Conservation (phyloP, 2,888 invertebrate species). For the Ennomos erosarius region DNA sequence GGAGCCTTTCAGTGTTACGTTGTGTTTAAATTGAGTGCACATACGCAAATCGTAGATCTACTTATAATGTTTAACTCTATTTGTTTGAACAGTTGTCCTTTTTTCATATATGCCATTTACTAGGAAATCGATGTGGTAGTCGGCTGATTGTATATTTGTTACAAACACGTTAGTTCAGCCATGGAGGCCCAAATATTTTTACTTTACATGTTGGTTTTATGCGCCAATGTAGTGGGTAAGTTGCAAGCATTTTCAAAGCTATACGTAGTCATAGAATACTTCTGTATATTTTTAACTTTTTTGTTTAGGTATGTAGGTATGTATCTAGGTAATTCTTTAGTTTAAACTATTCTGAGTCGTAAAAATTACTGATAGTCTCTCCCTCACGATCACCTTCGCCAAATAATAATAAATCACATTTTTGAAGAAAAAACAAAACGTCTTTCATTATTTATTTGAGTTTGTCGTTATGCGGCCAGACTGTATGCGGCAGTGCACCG, state of each 20-base stretch:
- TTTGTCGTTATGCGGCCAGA: no score
- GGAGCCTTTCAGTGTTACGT: background rate
- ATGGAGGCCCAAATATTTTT: conserved; percentile 23
- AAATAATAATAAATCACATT: no score
- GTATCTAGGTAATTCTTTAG: no score
- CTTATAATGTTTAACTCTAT: conserved; percentile 22
- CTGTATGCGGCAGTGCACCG: no score
- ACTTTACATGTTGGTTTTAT: conserved; percentile 50
- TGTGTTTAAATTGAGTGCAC: background rate
- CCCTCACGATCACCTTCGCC: no score
- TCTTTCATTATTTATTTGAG: no score
- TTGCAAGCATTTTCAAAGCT: conserved; percentile 19
- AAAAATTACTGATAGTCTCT: no score
- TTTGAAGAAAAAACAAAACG: no score
- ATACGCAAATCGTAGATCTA: conserved; percentile 1
- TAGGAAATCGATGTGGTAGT: conserved; percentile 13
- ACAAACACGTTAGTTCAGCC: conserved; percentile 5
- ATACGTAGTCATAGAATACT: background rate
- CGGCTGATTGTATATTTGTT: background rate
- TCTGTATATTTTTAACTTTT: no score
- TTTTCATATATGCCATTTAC: conserved; percentile 9
- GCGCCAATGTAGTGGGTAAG: conserved; percentile 56
- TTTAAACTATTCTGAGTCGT: no score
- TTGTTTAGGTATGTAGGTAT: no score
- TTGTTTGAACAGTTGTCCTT: conserved; percentile 63